These are phyloP conservation scores for Crypturellus undulatus DNA, from an alignment of 2,113 vertebrate species.

Conservation along the genomic window DNA sequence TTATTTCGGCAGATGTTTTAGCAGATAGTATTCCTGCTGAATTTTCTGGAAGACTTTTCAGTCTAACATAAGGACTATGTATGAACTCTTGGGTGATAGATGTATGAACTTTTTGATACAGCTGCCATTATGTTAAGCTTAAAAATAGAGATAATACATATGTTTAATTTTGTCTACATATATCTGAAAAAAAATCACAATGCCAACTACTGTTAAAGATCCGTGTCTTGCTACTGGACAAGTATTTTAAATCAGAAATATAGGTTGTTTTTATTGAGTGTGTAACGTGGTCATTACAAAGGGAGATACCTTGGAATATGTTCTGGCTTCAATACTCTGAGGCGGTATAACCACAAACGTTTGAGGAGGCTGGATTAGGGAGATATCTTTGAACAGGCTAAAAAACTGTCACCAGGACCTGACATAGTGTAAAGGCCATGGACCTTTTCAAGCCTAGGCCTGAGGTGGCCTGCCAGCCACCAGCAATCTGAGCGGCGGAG, in stretches of 20 bases:
- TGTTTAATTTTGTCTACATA: slow-evolving; percentile 30
- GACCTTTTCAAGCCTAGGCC: not conserved
- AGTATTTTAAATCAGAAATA: slow-evolving; percentile 15
- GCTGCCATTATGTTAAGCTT: not conserved
- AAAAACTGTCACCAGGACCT: not conserved
- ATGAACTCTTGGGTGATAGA: not conserved
- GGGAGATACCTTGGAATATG: not conserved
- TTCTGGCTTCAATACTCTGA: not conserved
- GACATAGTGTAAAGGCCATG: not conserved
- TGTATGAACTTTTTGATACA: not conserved
- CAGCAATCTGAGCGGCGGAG: not conserved
- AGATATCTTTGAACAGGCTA: not conserved
- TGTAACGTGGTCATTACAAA: not conserved
- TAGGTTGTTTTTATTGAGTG: not conserved
- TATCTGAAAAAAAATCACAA: not conserved
- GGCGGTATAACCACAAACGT: not conserved
- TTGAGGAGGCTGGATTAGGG: not conserved
- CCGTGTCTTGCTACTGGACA: not conserved
- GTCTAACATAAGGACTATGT: not conserved
- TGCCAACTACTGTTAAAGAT: not conserved
- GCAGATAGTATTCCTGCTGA: not conserved
- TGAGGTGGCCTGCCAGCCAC: not conserved
- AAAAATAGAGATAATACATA: not conserved
- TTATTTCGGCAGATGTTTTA: slow-evolving; percentile 27
- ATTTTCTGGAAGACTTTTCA: not conserved